Evolutionary conservation across 2,888 invertebrate genomes (phyloP), one percentile per base, ranked within the genome.

Genomic region (Deilephila porcellus): DNA sequence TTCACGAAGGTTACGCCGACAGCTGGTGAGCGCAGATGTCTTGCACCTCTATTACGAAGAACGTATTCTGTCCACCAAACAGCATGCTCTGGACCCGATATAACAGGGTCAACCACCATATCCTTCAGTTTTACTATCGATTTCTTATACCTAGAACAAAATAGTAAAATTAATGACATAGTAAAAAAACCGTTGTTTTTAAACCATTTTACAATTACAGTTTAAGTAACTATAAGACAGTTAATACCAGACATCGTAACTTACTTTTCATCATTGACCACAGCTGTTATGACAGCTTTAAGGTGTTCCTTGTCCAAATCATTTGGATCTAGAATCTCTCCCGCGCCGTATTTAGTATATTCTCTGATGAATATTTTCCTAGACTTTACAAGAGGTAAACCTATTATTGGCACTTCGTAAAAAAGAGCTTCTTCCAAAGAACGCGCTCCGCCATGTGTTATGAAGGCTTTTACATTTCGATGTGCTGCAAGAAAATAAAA

Each of bases 41-140:
- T 85, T 0, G 95, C 93, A 0, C 94, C 94, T 32, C 89, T 84
- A 74, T 95, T 90, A 29, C 91, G 89, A 19, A 95, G 77, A 8
- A 95, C 91, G 78, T 95, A 95, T 75, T 95, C 95, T 3, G 95
- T 95, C 95, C 95, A 95, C 91, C 93, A 93, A 0, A 95, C 81
- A 0, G 95, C 95, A 70, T 90, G 89, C 60, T 95, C 95, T 2
- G 94, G 93, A 1, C 93, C 93, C 32, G 94, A 93, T 78, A 92
- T 81, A 1, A 88, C 73, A 1, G 90, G 86, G 75, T 91, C 88
- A 25, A 87, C 82, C 3, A 89, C 85, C 67, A 80, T 83, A 7
- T 79, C 79, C 67, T 85, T 93, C 45, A 94, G 77, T 60, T 82
- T 84, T 1, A 79, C 73, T 17, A 92, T 90, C 4, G 90, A 85